Evolutionary conservation across 2,888 invertebrate species (phyloP).

Genomic region (Sinelater perroti): DNA sequence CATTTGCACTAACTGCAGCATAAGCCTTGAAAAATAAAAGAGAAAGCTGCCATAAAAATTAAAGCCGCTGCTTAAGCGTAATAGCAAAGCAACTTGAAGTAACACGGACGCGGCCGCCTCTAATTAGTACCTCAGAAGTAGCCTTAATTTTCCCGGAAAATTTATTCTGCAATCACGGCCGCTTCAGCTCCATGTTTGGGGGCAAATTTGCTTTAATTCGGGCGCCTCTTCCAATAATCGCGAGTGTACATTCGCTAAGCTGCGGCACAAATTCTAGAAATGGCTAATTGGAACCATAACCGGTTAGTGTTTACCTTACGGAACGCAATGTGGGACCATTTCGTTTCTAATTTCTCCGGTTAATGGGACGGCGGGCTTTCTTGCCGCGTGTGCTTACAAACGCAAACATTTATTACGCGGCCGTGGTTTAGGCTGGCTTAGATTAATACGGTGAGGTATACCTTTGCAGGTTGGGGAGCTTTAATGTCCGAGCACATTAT

Average conservation of each 20-base stretch:
- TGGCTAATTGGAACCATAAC: constrained; percentile 16
- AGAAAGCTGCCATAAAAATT: no score
- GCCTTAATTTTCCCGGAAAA: background rate
- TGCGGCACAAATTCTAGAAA: constrained; percentile 6
- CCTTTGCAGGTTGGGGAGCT: no score
- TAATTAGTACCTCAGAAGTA: background rate
- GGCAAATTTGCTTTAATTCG: constrained; percentile 3
- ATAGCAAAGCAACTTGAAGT: constrained; percentile 1
- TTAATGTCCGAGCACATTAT: no score
- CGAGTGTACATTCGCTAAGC: constrained; percentile 14
- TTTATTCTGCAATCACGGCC: background rate
- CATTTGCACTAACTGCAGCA: no score
- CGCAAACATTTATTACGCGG: background rate
- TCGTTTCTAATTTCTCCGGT: background rate
- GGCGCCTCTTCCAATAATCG: constrained; percentile 4
- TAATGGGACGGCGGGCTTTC: background rate
- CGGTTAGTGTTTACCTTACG: background rate
- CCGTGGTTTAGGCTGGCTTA: background rate
- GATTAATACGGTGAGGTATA: no score
- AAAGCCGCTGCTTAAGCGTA: constrained; percentile 15
- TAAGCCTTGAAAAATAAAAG: no score
- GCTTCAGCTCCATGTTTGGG: background rate
- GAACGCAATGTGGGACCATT: background rate
- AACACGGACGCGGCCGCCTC: background rate
- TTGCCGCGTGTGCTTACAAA: background rate